phyloP scores from a whole-genome alignment of 2,888 invertebrate genomes.

The Quadroppia sp. region DNA sequence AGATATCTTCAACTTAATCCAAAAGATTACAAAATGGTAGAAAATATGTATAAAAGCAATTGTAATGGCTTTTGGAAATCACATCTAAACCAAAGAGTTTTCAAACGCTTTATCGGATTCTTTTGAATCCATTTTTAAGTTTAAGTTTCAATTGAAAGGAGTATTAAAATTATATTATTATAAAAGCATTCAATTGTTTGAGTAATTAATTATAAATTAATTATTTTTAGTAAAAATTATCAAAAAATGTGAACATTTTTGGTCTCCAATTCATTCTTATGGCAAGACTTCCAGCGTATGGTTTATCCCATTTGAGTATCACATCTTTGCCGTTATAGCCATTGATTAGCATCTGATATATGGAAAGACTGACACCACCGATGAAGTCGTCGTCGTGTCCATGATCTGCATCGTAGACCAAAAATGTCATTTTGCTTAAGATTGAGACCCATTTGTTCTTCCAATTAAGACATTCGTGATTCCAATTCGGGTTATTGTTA shows the following conservation, averaged over 20 bases:
- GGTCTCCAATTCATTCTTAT: constrained; percentile 33
- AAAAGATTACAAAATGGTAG: constrained; percentile 31
- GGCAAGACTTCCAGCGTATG: constrained; percentile 28
- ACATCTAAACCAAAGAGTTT: neutral
- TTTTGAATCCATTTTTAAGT: too few relatives aligned
- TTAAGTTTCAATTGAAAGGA: too few relatives aligned
- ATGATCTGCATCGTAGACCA: constrained; percentile 38
- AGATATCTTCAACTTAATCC: constrained; percentile 35
- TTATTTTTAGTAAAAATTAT: neutral
- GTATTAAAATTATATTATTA: too few relatives aligned
- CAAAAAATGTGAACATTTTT: neutral
- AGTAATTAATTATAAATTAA: too few relatives aligned
- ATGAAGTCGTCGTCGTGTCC: constrained; percentile 39
- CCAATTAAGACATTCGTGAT: constrained; percentile 37
- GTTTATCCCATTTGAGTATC: constrained; percentile 34
- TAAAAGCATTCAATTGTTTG: too few relatives aligned
- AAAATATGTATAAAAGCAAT: constrained; percentile 20
- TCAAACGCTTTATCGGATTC: too few relatives aligned
- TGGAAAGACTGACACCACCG: constrained; percentile 27
- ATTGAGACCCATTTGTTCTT: constrained; percentile 32
- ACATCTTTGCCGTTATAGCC: constrained; percentile 26
- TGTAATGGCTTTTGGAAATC: constrained; percentile 36
- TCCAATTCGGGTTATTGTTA: constrained; percentile 37
- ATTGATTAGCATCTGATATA: constrained; percentile 33
- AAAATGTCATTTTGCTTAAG: constrained; percentile 38